A percentile compares a stretch with the other conserved stretches of the same genome.
phyloP scores from a whole-genome alignment of 2,888 invertebrate genomes.

The Arctia plantaginis region DNA sequence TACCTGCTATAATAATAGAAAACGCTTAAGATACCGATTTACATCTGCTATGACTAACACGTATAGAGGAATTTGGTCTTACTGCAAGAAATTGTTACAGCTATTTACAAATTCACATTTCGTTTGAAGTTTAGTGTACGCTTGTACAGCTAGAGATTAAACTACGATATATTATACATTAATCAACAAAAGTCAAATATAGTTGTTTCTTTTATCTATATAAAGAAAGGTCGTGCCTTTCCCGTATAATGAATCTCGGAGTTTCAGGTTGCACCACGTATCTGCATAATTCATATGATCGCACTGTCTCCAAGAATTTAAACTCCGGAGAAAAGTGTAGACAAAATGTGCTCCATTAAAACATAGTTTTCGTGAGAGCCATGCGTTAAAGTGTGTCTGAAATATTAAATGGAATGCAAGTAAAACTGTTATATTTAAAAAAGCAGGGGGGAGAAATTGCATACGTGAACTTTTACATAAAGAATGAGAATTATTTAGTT shows the following conservation, averaged over 20 bases:
- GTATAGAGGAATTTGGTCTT: background rate
- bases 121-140: conserved; percentile 14
- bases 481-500: conserved; percentile 68
- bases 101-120: conserved; percentile 18
- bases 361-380: conserved; percentile 22
- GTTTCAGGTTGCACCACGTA: conserved; percentile 63
- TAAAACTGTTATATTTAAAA: conserved; percentile 42
- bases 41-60: conserved; percentile 17
- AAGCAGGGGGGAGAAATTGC: conserved; percentile 60
- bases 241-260: conserved; percentile 69
- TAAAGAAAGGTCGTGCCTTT: conserved; percentile 59
- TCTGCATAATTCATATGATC: conserved; percentile 83
- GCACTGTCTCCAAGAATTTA: conserved; percentile 76
- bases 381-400: conserved; percentile 23
- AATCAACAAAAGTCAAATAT: background rate
- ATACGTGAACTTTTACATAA: conserved; percentile 67
- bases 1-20: conserved; percentile 31
- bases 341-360: conserved; percentile 60
- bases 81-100: conserved; percentile 9
- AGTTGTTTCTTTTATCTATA: conserved; percentile 52
- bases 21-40: conserved; percentile 23
- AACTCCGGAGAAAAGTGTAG: conserved; percentile 66
- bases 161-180: background rate
- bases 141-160: background rate
- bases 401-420: conserved; percentile 23